A percentile compares a stretch with the other conserved stretches of the same genome.
Conservation (phyloP, 2,888 invertebrate species). For the Stenotaenia linearis region DNA sequence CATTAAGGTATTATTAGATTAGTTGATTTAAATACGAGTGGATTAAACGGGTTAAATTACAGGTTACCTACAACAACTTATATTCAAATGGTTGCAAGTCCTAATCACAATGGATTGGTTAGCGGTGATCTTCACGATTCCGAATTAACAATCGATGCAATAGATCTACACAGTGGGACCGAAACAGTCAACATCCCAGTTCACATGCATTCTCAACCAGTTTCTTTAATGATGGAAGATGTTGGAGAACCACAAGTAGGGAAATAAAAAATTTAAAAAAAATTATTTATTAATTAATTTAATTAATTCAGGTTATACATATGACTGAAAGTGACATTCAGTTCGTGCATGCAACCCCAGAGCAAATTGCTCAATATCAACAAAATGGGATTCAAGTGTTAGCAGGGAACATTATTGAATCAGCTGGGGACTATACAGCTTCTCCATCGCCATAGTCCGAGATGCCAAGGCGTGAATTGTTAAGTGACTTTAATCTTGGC, state of each 20-base stretch:
- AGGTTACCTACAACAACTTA: slow-evolving; percentile 27
- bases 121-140: neutral
- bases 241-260: slow-evolving; percentile 21
- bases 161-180: neutral
- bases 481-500: slow-evolving; percentile 1
- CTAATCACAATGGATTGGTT: slow-evolving; percentile 24
- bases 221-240: slow-evolving; percentile 29
- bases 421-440: neutral
- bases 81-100: slow-evolving; percentile 17
- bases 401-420: slow-evolving; percentile 3
- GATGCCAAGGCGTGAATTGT: too few species aligned
- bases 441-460: neutral
- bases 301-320: slow-evolving; percentile 8
- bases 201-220: slow-evolving; percentile 1
- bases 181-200: slow-evolving; percentile 24
- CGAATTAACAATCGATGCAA: neutral
- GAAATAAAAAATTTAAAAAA: neutral
- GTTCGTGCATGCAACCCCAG: slow-evolving; percentile 26
- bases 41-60: neutral
- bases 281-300: neutral
- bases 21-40: neutral
- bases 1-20: neutral
- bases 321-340: slow-evolving; percentile 28
- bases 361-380: slow-evolving; percentile 29
- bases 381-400: slow-evolving; percentile 29